A percentile compares a stretch with the other conserved stretches of the same genome.
Evolutionary conservation across 2,797 vertebrate genomes (phyloP).

Genomic region (Halcyon badia): DNA sequence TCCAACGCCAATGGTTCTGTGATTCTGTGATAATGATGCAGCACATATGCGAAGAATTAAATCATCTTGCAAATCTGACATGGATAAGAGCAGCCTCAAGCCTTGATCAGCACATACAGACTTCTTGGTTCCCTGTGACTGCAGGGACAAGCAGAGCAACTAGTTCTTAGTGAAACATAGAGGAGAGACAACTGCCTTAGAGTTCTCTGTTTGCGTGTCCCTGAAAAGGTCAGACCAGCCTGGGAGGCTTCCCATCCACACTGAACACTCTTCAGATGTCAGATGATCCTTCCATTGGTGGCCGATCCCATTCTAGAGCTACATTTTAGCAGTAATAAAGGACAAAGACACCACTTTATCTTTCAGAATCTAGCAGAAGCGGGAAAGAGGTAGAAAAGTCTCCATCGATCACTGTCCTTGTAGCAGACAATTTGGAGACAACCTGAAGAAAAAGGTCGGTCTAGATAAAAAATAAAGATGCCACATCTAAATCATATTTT

Average conservation of each 20-base stretch:
- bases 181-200: fast-evolving
- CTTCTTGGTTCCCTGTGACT: neutral
- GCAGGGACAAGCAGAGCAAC: fast-evolving
- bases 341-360: neutral
- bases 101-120: neutral
- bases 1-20: no score
- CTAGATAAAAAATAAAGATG: neutral
- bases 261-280: neutral
- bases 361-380: neutral
- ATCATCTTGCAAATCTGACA: neutral
- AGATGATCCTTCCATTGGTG: neutral
- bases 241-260: neutral
- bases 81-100: neutral
- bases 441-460: neutral
- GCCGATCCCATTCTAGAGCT: neutral
- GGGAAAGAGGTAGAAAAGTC: neutral
- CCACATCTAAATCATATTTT: neutral
- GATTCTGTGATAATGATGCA: neutral
- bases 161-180: neutral
- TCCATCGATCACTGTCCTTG: neutral
- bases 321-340: neutral
- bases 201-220: neutral
- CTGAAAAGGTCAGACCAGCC: neutral
- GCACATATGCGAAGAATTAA: neutral
- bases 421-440: neutral